Percentiles rank a stretch among this genome's conserved stretches.
phyloP scores from a whole-genome alignment of 2,113 vertebrate genomes.

The Upupa epops region DNA sequence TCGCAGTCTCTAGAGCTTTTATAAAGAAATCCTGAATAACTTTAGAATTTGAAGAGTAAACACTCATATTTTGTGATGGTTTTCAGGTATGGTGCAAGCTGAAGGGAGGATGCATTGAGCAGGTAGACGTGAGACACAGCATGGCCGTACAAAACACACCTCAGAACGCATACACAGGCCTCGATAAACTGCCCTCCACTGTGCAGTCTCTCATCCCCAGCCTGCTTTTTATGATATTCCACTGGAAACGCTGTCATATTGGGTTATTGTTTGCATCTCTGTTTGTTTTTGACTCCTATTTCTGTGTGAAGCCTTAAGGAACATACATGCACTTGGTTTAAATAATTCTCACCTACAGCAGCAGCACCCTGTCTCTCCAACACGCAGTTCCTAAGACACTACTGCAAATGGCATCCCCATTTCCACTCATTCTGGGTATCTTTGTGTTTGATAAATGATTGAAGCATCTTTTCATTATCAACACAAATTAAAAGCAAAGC shows the following conservation, averaged over 20 bases:
- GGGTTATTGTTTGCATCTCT: background rate
- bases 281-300: background rate
- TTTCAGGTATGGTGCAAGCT: background rate
- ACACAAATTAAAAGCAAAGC: background rate
- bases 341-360: background rate
- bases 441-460: background rate
- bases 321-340: background rate
- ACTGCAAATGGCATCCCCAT: background rate
- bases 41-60: background rate
- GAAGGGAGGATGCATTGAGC: background rate
- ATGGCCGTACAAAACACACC: background rate
- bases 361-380: background rate
- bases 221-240: background rate
- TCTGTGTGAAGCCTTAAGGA: background rate
- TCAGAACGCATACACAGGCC: background rate
- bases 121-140: background rate
- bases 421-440: background rate
- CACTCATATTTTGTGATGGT: background rate
- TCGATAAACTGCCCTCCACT: background rate
- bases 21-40: background rate
- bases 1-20: background rate
- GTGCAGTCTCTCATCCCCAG: background rate
- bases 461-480: background rate
- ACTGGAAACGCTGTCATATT: background rate
- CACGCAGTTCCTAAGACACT: background rate